Percentiles rank a stretch among this genome's conserved stretches.
Conservation (phyloP, 2,888 invertebrate species). For the Coelopa pilipes region DNA sequence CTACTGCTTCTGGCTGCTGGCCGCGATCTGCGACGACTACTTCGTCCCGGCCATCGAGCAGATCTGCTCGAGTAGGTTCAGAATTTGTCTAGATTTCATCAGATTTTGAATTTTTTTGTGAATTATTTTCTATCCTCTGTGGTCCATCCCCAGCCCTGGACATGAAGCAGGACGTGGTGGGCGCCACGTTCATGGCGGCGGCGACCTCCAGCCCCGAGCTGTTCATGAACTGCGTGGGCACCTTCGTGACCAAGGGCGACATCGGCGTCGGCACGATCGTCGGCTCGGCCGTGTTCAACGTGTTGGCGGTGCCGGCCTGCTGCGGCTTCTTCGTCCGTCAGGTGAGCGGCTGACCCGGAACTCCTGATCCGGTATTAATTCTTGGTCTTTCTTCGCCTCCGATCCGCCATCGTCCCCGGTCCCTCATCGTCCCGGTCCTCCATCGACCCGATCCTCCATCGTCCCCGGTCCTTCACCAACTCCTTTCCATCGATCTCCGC, state of each 20-base stretch:
- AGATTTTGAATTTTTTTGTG: no score
- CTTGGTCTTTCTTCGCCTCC: conserved; percentile 41
- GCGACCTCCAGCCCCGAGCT: conserved; percentile 92
- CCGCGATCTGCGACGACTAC: conserved; percentile 92
- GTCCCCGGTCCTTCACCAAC: no score
- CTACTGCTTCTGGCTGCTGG: conserved; percentile 87
- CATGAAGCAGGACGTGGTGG: conserved; percentile 89
- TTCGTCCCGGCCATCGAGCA: conserved; percentile 92
- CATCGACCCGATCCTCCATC: no score
- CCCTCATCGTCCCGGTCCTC: no score
- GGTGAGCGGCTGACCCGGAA: conserved; percentile 67
- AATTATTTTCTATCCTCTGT: no score
- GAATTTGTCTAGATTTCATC: no score
- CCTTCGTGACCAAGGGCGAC: conserved; percentile 85
- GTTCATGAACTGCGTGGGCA: conserved; percentile 89
- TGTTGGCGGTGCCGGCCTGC: conserved; percentile 83
- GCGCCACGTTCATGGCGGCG: conserved; percentile 97
- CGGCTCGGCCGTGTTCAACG: conserved; percentile 86
- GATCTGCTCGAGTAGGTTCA: conserved; percentile 86
- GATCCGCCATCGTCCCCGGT: no score
- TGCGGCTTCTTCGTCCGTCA: conserved; percentile 84
- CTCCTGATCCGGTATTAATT: neutral
- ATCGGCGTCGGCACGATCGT: conserved; percentile 87
- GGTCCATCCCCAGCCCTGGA: conserved; percentile 72
- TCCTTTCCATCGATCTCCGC: no score